Evolutionary conservation across 2,797 vertebrate genomes (phyloP), one percentile per base, ranked within the genome.

Genomic region (Arrhamphus sclerolepis): DNA sequence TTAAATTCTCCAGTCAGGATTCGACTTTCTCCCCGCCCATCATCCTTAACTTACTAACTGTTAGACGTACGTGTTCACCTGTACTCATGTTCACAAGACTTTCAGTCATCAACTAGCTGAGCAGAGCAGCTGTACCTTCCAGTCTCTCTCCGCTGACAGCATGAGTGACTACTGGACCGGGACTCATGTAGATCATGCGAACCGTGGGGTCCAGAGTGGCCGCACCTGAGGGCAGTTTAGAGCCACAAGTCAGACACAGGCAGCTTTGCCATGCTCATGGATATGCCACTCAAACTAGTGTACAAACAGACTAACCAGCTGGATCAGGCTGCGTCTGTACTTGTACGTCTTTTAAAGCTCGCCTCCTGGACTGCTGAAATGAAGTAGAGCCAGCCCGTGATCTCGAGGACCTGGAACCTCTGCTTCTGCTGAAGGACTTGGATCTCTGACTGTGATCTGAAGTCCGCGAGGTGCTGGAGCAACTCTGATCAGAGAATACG

Each of bases 301-400:
- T 26, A 6, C 3, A 6, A 26, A 14, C 0, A 24, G 18, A 88
- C 90, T 62, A 6, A 98, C 97, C 90, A 1, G 81, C 19, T 11
- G 63, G 78, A 0, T 84, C 72, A 10, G 84, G 71, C 2, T 74
- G 81, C 0, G 96, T 96, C 91, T 97, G 95, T 4, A 92, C 93
- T 0, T 90, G 93, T 0, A 66, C 81, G 0, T 97, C 95, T 67
- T 70, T 95, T 13, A 92, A 57, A 0, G 16, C 3, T 48, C 29
- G 77, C n/a, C 55, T 28, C 28, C 44, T 24, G 0, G 21, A 17
- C 22, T 16, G 46, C 0, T 4, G 21, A 50, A 52, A 61, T 16
- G 16, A 75, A n/a, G 16, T 58, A 7, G 1, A 7, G 14, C 51
- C 21, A 21, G 17, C 17, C 1, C 31, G 22, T 5, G 85, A 84